These are phyloP conservation scores for Cinclus cinclus DNA, from an alignment of 2,113 vertebrate genomes.

Conservation along the genomic window DNA sequence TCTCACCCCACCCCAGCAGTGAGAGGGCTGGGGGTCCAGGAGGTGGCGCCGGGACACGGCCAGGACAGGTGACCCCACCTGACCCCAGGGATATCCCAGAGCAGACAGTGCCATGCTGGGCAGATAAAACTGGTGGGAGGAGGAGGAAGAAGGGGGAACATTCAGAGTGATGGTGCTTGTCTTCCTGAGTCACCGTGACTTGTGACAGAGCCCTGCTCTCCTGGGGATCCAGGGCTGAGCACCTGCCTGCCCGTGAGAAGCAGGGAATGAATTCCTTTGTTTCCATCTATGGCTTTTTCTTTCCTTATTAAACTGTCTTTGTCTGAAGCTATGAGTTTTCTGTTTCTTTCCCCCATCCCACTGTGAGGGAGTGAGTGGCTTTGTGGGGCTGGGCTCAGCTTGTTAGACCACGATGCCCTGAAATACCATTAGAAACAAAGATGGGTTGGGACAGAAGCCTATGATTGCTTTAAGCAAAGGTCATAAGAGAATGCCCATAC, in stretches of 20 bases:
- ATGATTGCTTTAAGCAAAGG: background rate
- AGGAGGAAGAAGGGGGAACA: background rate
- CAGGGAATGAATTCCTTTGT: too few relatives aligned
- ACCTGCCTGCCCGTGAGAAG: background rate
- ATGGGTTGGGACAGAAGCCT: background rate
- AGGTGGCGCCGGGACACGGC: background rate
- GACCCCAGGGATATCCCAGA: background rate
- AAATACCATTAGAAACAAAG: background rate
- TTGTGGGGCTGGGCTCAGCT: background rate
- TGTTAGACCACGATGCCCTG: background rate
- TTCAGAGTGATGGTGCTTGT: background rate
- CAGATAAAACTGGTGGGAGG: background rate
- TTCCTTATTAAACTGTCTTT: background rate
- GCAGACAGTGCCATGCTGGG: background rate
- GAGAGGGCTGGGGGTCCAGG: background rate
- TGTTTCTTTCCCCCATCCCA: background rate
- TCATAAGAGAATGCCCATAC: background rate
- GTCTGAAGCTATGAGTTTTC: background rate
- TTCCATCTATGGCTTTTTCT: rapidly evolving
- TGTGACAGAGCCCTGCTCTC: background rate
- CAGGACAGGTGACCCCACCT: background rate
- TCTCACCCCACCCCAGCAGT: background rate
- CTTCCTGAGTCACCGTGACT: too few relatives aligned
- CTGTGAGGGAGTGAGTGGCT: background rate
- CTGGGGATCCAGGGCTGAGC: background rate